A percentile compares a stretch with the other conserved stretches of the same genome.
These are phyloP conservation scores for Nemotelus pantherinus DNA, from an alignment of 2,888 invertebrate genomes.

Conservation along the genomic window DNA sequence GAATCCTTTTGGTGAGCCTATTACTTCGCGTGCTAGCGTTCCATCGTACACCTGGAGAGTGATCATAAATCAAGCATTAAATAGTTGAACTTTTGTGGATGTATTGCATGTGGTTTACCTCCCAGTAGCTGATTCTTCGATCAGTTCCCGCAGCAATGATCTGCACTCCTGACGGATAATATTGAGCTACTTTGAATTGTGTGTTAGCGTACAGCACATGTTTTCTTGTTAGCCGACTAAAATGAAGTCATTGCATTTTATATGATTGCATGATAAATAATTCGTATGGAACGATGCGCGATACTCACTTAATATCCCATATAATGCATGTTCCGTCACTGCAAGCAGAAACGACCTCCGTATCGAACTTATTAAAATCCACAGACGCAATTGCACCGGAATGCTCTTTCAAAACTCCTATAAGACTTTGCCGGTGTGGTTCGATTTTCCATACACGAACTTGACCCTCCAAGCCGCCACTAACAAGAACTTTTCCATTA, in stretches of 20 bases:
- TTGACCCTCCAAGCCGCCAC: constrained; percentile 94
- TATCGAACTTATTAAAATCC: constrained; percentile 78
- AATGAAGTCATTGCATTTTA: constrained; percentile 46
- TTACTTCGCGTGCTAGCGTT: constrained; percentile 82
- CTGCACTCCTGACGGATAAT: constrained; percentile 79
- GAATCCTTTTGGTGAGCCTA: constrained; percentile 82
- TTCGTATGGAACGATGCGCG: too few species aligned
- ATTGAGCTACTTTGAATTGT: constrained; percentile 80
- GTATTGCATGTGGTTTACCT: constrained; percentile 61
- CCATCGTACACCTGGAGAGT: constrained; percentile 72
- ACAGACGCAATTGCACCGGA: constrained; percentile 87
- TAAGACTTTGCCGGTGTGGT: constrained; percentile 72
- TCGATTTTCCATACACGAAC: constrained; percentile 83
- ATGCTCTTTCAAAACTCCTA: constrained; percentile 88
- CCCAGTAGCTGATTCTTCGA: constrained; percentile 89
- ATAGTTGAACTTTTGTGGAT: neutral
- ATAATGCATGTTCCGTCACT: constrained; percentile 93
- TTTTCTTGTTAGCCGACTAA: constrained; percentile 75
- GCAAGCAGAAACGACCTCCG: constrained; percentile 87
- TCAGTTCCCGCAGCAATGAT: constrained; percentile 87
- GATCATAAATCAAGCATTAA: neutral
- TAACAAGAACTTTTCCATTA: constrained; percentile 77
- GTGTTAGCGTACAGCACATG: constrained; percentile 89
- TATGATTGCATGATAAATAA: too few species aligned
- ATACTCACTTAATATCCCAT: constrained; percentile 81